Conservation (phyloP, 2,888 invertebrate species). For the Heliconius ethilla region DNA sequence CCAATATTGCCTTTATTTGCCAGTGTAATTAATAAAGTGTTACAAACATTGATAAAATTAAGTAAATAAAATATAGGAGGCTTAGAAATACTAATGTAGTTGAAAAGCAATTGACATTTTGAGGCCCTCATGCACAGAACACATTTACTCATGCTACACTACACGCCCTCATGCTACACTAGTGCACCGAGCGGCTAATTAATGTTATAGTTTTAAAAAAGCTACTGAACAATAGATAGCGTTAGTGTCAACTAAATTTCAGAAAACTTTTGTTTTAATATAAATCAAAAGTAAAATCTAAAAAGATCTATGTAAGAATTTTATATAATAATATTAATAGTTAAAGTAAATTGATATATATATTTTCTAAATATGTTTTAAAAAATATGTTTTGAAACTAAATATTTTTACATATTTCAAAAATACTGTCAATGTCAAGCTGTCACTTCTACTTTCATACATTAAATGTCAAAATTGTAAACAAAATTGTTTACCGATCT, state of each 20-base stretch:
- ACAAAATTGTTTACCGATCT: constrained; percentile 31
- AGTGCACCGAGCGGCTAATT: no score
- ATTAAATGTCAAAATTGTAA: constrained; percentile 13
- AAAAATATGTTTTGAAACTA: background rate
- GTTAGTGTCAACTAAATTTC: background rate
- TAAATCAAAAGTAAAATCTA: background rate
- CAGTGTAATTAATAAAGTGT: no score
- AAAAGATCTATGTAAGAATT: background rate
- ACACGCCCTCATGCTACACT: no score
- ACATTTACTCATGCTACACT: no score
- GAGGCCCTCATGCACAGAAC: no score
- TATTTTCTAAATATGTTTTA: no score
- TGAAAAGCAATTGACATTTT: no score
- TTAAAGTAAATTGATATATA: background rate
- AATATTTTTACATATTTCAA: background rate
- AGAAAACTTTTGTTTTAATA: background rate
- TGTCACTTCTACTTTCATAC: background rate
- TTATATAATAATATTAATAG: background rate
- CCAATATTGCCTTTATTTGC: no score
- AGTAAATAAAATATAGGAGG: no score
- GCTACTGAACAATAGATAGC: constrained; percentile 23
- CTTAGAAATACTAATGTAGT: no score
- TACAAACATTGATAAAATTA: no score
- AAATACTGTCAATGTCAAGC: background rate
- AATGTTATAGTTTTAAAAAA: background rate